These are phyloP conservation scores for Oncorhynchus clarkii DNA, from an alignment of 2,113 vertebrate species.

Conservation along the genomic window DNA sequence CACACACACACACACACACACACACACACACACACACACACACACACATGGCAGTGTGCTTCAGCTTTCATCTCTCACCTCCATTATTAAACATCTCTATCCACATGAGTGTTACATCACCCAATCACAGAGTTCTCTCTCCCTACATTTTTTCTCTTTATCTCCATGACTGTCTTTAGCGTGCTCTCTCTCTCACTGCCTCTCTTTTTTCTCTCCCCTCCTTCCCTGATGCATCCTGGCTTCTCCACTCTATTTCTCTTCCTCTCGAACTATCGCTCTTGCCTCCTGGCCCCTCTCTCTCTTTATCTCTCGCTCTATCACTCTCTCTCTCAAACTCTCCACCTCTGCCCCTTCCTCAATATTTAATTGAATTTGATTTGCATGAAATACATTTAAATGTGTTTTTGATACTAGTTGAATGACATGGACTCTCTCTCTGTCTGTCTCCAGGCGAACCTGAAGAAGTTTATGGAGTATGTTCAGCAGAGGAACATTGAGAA, in stretches of 20 bases:
- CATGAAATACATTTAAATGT: too few species aligned
- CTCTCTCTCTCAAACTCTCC: slow-evolving; percentile 14
- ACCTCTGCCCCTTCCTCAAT: too few species aligned
- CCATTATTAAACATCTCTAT: slow-evolving; percentile 70
- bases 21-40: not conserved
- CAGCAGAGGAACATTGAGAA: slow-evolving; percentile 89
- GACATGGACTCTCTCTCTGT: slow-evolving; percentile 1
- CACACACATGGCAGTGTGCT: slow-evolving; percentile 21
- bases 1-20: not conserved
- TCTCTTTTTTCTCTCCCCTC: not conserved
- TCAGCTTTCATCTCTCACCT: slow-evolving; percentile 67
- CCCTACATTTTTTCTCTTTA: not conserved
- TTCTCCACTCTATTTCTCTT: not conserved
- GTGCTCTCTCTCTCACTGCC: not conserved
- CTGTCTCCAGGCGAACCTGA: slow-evolving; percentile 87
- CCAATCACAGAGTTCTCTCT: slow-evolving; percentile 55
- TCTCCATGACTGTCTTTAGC: too few species aligned
- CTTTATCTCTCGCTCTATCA: not conserved
- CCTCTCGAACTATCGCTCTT: not conserved
- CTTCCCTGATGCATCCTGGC: not conserved
- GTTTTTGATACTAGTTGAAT: too few species aligned
- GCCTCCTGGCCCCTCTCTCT: too few species aligned
- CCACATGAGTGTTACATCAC: slow-evolving; percentile 61
- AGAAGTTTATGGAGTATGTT: slow-evolving; percentile 97
- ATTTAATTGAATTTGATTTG: too few species aligned